Evolutionary conservation across 2,888 invertebrate species (phyloP).

Genomic region (Dynastes grantii): DNA sequence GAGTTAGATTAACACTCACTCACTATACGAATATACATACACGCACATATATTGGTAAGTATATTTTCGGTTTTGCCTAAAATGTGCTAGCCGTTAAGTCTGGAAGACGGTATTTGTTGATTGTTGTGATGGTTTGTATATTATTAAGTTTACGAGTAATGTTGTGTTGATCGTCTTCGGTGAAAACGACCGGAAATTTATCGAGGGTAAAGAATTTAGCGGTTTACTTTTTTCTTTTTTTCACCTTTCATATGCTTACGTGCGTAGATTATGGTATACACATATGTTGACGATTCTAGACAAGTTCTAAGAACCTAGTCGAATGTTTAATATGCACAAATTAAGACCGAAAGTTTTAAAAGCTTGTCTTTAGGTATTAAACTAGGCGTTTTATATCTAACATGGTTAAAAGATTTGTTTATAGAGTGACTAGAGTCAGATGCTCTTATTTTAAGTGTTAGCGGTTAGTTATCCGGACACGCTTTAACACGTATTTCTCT

Average conservation of each 20-base stretch:
- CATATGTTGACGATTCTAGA: background rate
- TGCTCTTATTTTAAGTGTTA: too few species aligned
- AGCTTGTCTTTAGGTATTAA: too few species aligned
- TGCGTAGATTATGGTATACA: background rate
- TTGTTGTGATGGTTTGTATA: slow-evolving; percentile 26
- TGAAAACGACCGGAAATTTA: slow-evolving; percentile 20
- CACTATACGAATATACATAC: background rate
- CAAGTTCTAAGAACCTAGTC: too few species aligned
- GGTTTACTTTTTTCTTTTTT: slow-evolving; percentile 13
- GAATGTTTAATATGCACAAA: too few species aligned
- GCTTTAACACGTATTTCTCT: too few species aligned
- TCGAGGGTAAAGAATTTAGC: slow-evolving; percentile 17
- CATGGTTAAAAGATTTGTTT: too few species aligned
- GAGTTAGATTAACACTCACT: background rate
- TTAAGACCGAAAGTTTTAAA: too few species aligned
- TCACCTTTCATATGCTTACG: background rate
- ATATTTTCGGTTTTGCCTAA: slow-evolving; percentile 5
- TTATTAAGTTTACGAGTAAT: slow-evolving; percentile 24
- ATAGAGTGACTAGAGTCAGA: too few species aligned
- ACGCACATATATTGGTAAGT: background rate
- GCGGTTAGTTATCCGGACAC: too few species aligned
- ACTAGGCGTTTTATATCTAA: too few species aligned
- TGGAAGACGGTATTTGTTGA: slow-evolving; percentile 15
- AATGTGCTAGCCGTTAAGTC: slow-evolving; percentile 8
- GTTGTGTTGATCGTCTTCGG: slow-evolving; percentile 1